A percentile compares a stretch with the other conserved stretches of the same genome.
These are phyloP conservation scores for Lasioglossum villosulum DNA, from an alignment of 2,888 invertebrate genomes.

Conservation along the genomic window DNA sequence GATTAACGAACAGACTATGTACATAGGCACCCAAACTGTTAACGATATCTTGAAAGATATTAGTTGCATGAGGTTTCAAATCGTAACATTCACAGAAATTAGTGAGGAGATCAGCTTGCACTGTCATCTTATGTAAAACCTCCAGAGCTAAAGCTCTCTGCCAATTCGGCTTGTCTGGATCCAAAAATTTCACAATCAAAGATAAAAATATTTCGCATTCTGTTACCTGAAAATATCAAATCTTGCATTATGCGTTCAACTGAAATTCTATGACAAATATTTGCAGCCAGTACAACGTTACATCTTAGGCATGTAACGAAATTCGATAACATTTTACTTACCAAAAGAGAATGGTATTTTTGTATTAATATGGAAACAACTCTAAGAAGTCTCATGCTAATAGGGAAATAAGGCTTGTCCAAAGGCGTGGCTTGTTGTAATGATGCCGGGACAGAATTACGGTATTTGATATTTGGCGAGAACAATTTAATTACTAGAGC, in stretches of 20 bases:
- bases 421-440: slow-evolving; percentile 88
- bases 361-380: slow-evolving; percentile 97
- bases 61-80: slow-evolving; percentile 96
- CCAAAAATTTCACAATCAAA: slow-evolving; percentile 97
- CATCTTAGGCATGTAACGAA: not conserved
- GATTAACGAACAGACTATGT: slow-evolving; percentile 94
- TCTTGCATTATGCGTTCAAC: not conserved
- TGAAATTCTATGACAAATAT: not conserved
- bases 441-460: slow-evolving; percentile 87
- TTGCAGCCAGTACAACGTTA: not conserved
- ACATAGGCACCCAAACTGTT: slow-evolving; percentile 97
- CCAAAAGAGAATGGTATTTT: slow-evolving; percentile 95
- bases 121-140: slow-evolving; percentile 97
- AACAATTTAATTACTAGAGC: slow-evolving; percentile 99
- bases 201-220: slow-evolving; percentile 99
- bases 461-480: slow-evolving; percentile 99
- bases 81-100: slow-evolving; percentile 98
- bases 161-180: slow-evolving; percentile 98
- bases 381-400: slow-evolving; percentile 96
- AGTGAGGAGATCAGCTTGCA: slow-evolving; percentile 94
- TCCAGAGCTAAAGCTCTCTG: slow-evolving; percentile 97
- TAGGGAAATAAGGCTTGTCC: slow-evolving; percentile 98
- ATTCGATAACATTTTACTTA: slow-evolving; percentile 84
- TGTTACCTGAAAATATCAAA: slow-evolving; percentile 89
- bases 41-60: slow-evolving; percentile 97